Conservation (phyloP, 1,140 invertebrate species). For the Galleria mellonella region DNA sequence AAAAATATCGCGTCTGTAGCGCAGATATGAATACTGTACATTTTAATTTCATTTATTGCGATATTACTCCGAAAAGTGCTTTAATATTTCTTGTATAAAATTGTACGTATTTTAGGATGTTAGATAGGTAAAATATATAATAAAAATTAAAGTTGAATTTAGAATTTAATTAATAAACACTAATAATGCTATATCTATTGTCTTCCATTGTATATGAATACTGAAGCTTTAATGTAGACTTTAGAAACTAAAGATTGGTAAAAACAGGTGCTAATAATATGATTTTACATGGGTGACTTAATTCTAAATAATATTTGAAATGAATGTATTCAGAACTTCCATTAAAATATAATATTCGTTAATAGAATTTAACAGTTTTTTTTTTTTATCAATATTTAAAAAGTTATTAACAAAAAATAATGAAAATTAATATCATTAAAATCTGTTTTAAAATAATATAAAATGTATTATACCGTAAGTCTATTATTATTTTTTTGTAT, state of each 20-base stretch:
- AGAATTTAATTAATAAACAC: slow-evolving; percentile 1
- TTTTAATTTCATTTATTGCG: slow-evolving; percentile 1
- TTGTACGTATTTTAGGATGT: not conserved
- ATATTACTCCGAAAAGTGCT: slow-evolving; percentile 27
- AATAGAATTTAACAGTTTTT: no score
- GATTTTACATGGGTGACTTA: not conserved
- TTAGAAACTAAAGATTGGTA: slow-evolving; percentile 9
- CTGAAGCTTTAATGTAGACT: slow-evolving; percentile 57
- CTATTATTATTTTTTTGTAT: no score
- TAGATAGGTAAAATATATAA: not conserved
- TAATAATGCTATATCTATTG: slow-evolving; percentile 31
- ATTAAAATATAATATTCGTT: no score
- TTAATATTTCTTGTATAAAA: slow-evolving; percentile 15
- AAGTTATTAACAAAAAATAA: no score
- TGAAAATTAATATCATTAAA: no score
- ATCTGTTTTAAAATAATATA: no score
- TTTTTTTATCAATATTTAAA: no score
- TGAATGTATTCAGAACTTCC: no score
- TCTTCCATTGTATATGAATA: slow-evolving; percentile 49
- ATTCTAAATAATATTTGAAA: not conserved
- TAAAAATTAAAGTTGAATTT: not conserved
- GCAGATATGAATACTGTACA: no score
- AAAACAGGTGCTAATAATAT: slow-evolving; percentile 28
- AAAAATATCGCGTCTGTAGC: no score
- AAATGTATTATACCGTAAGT: no score